A percentile compares a stretch with the other conserved stretches of the same genome.
Conservation (phyloP, 2,113 vertebrate species). For the Lepus europaeus region DNA sequence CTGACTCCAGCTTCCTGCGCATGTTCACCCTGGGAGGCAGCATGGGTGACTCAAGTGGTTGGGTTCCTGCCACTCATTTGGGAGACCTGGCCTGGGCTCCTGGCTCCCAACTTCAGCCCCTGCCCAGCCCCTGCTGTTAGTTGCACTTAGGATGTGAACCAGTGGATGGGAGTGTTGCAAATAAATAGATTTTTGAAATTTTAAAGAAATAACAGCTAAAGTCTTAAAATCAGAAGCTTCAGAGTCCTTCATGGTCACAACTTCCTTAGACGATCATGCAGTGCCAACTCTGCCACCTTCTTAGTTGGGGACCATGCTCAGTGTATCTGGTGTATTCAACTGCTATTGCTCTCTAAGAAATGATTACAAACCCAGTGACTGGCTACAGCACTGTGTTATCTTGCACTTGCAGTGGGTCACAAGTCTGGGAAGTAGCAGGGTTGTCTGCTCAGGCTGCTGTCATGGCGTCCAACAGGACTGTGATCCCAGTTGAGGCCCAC, state of each 20-base stretch:
- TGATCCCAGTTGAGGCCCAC: background rate
- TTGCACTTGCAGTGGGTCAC: background rate
- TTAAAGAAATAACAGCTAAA: background rate
- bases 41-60: too few species aligned
- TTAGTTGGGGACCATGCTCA: background rate
- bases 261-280: background rate
- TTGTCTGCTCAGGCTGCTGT: background rate
- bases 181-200: too few species aligned
- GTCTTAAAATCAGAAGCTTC: background rate
- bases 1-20: too few species aligned
- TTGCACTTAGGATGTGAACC: too few species aligned
- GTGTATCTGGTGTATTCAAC: background rate
- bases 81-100: too few species aligned
- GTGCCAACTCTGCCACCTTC: background rate
- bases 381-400: background rate
- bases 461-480: background rate
- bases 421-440: background rate
- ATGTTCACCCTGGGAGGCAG: too few species aligned
- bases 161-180: too few species aligned
- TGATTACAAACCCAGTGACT: background rate
- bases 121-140: too few species aligned
- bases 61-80: too few species aligned
- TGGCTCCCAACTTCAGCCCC: too few species aligned
- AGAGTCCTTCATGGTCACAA: accelerated
- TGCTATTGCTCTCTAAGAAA: background rate